A percentile compares a stretch with the other conserved stretches of the same genome.
phyloP scores from a whole-genome alignment of 2,888 invertebrate genomes.

The Ligdia adustata region DNA sequence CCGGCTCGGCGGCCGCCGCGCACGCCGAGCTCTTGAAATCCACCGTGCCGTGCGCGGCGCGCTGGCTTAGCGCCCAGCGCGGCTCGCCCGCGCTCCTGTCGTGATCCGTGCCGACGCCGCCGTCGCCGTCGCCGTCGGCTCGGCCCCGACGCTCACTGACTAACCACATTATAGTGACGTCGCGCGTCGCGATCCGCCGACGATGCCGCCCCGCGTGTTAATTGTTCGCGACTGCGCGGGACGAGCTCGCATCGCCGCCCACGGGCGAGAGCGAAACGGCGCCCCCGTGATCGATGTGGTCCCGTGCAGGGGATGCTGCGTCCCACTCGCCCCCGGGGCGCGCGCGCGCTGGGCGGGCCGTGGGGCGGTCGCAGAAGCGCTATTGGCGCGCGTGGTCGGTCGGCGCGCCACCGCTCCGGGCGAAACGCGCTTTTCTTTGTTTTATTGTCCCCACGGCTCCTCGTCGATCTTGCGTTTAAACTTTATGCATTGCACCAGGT shows the following conservation, averaged over 20 bases:
- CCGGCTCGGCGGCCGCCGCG: constrained; percentile 82
- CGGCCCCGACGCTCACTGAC: constrained; percentile 86
- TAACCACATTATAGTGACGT: constrained; percentile 86
- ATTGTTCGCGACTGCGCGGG: constrained; percentile 82
- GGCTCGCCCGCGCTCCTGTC: constrained; percentile 72
- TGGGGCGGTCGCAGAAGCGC: constrained; percentile 46
- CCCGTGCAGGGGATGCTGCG: constrained; percentile 73
- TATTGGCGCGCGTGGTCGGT: constrained; percentile 49
- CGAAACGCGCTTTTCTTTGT: constrained; percentile 79
- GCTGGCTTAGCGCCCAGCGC: constrained; percentile 77
- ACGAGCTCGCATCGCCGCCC: constrained; percentile 68
- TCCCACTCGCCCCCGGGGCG: constrained; percentile 73
- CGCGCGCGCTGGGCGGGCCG: constrained; percentile 53
- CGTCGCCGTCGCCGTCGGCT: constrained; percentile 81
- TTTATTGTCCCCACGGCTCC: constrained; percentile 82
- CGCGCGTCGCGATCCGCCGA: constrained; percentile 65
- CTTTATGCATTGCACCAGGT: constrained; percentile 83
- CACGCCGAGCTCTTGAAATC: constrained; percentile 92
- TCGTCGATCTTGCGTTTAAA: constrained; percentile 82
- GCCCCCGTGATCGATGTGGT: constrained; percentile 78
- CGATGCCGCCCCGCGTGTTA: constrained; percentile 75
- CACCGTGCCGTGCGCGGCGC: constrained; percentile 89
- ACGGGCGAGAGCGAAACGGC: constrained; percentile 70
- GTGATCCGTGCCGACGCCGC: constrained; percentile 71
- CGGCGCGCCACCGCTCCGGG: constrained; percentile 63